Percentiles rank a stretch among this genome's conserved stretches.
These are phyloP conservation scores for Lophius americanus DNA, from an alignment of 2,797 vertebrate genomes.

Conservation along the genomic window DNA sequence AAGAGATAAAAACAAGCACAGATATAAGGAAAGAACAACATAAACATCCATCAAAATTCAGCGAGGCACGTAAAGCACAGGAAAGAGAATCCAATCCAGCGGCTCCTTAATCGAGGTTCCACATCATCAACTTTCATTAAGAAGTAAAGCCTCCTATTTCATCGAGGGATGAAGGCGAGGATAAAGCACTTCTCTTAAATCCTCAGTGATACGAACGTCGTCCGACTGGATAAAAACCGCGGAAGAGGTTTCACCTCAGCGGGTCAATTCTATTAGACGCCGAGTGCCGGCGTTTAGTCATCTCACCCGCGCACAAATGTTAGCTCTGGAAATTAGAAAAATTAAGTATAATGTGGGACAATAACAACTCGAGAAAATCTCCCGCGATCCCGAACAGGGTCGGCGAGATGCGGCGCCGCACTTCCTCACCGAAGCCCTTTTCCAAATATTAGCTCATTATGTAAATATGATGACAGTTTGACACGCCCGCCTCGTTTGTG, in stretches of 20 bases:
- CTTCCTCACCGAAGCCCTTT: conserved; percentile 1
- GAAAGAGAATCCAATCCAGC: conserved; percentile 12
- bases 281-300: conserved; percentile 15
- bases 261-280: conserved; percentile 32
- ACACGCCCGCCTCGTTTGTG: conserved; percentile 1
- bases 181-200: conserved; percentile 24
- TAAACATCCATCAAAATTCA: conserved; percentile 17
- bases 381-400: not conserved
- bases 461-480: conserved; percentile 1
- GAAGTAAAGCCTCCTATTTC: conserved; percentile 14
- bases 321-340: conserved; percentile 16
- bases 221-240: conserved; percentile 23
- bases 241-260: conserved; percentile 31
- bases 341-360: conserved; percentile 18
- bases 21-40: not conserved
- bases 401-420: not conserved
- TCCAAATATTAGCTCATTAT: not conserved
- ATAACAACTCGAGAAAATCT: conserved; percentile 25
- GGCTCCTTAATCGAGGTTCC: conserved; percentile 8
- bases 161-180: conserved; percentile 8
- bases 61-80: not conserved
- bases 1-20: not conserved
- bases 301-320: conserved; percentile 4
- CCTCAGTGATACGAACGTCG: conserved; percentile 37
- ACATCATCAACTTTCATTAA: conserved; percentile 18